Base-by-base conservation (phyloP, 2,113 vertebrate genomes). In the Ailurus styani region DNA sequence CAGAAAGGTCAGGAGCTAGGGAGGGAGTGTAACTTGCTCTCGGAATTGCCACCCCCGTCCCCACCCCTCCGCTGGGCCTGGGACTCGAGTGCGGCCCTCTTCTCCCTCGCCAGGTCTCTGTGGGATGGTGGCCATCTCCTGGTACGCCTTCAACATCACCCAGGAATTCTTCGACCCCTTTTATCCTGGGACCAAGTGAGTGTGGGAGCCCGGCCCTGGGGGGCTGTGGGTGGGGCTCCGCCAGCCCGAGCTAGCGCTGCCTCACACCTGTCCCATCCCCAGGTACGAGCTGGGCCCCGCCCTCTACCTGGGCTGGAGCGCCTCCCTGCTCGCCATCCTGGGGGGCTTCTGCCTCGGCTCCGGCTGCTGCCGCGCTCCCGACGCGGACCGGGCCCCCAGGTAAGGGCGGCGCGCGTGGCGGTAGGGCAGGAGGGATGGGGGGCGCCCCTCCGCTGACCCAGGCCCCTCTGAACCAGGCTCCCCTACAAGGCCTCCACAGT, bases 91-190 rank as follows among this genome's bases (percentile, higher is more conserved):
- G 34, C 7, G 7, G 70, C 62, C 34, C 64, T 37, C 27, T n/a
- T 45, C 75, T 72, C 50, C 77, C n/a, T 70, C 12, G 14, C 57
- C 96, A 99, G 99, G 99, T 79, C 0, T 99, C 91, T 99, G 99
- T 62, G 99, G 99, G 2, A 99, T 99, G 99, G 93, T 99, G 50
- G 98, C 99, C 0, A 98, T 99, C 87, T 99, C 99, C 18, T 99
- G 99, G 99, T 99, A 99, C 0, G 99, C 99, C 40, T 98, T 98
- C 98, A 99, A 99, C 95, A 99, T 99, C 98, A 99, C 99, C 8
- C 98, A 98, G 68, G 98, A 99, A 0, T 99, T 99, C 98, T 99
- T 99, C 84, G 98, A 99, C 92, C 99, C 99, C 0, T 89, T 99
- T 60, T 99, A 98, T 54, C 97, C 97, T 0, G 99, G 99, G 13